A percentile compares a stretch with the other conserved stretches of the same genome.
Evolutionary conservation across 2,797 vertebrate species (phyloP).

Genomic region (Ispidina picta): DNA sequence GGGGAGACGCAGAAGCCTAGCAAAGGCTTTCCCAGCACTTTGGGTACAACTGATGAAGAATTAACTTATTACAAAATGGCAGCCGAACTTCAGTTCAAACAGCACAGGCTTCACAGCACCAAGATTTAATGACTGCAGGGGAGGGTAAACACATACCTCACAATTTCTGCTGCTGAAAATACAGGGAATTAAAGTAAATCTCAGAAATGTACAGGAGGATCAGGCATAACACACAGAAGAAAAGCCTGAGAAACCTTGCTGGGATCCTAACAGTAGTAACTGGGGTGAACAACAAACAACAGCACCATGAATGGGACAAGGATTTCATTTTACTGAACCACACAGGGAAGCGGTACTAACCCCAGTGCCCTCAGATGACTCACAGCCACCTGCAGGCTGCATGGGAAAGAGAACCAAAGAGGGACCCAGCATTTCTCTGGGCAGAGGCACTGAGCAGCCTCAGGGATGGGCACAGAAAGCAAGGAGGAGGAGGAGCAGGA

Average conservation of each 20-base stretch:
- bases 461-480: background rate
- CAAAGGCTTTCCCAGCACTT: background rate
- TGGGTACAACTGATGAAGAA: background rate
- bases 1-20: background rate
- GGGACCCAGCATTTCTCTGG: background rate
- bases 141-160: background rate
- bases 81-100: background rate
- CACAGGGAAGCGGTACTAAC: background rate
- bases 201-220: background rate
- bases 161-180: background rate
- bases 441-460: background rate
- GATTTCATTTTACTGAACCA: background rate
- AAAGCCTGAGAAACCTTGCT: background rate
- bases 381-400: background rate
- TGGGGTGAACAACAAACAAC: background rate
- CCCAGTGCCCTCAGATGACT: background rate
- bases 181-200: background rate
- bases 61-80: conserved; percentile 3
- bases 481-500: background rate
- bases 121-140: background rate
- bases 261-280: fast-evolving
- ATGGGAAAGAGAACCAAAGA: fast-evolving
- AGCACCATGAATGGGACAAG: fast-evolving
- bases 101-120: background rate
- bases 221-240: background rate